phyloP scores from a whole-genome alignment of 2,797 vertebrate species.

The Crenuchus spilurus region DNA sequence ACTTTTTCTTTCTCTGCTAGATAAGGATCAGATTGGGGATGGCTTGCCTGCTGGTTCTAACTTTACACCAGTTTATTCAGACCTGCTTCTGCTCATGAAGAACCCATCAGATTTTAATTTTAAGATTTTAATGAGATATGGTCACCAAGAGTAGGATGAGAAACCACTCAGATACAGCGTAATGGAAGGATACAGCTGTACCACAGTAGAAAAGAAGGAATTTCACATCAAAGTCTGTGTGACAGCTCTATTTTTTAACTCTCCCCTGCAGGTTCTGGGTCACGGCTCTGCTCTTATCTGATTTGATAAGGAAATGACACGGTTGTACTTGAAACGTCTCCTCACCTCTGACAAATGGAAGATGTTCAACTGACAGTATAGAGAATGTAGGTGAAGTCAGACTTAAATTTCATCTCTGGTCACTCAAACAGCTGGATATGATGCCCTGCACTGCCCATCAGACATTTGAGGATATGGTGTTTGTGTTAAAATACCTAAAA shows the following conservation, averaged over 20 bases:
- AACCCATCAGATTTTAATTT: too few species aligned
- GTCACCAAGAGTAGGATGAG: not conserved
- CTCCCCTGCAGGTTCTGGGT: not conserved
- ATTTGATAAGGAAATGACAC: constrained; percentile 1
- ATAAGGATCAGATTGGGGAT: too few species aligned
- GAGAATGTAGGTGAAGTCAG: not conserved
- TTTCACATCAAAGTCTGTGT: not conserved
- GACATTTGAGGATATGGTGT: not conserved
- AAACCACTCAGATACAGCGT: not conserved
- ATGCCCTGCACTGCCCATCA: not conserved
- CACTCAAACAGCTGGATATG: not conserved
- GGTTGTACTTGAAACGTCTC: not conserved
- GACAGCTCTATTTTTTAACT: not conserved
- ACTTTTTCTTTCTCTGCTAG: too few species aligned
- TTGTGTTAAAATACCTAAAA: not conserved
- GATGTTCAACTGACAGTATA: not conserved
- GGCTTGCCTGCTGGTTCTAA: too few species aligned
- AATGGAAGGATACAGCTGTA: not conserved
- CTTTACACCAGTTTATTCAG: too few species aligned
- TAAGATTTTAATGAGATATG: too few species aligned
- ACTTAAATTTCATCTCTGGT: not conserved
- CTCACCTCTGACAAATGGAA: not conserved
- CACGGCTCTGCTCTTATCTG: not conserved
- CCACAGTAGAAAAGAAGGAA: not conserved
- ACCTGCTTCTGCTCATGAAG: too few species aligned